Evolutionary conservation across 2,888 invertebrate genomes (phyloP).

Genomic region (Mythimna vitellina): DNA sequence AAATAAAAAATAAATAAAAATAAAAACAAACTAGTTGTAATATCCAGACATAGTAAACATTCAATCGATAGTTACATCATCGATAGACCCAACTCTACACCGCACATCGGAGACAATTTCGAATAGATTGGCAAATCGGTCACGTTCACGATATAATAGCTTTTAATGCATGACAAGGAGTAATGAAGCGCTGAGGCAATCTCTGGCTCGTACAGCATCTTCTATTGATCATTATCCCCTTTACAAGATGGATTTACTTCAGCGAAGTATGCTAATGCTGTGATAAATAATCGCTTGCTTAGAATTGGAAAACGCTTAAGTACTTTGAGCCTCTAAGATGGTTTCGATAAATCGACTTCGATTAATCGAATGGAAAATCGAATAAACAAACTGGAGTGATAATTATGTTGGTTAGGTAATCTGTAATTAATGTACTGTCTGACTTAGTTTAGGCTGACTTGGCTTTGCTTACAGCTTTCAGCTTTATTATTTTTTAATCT

Average conservation of each 20-base stretch:
- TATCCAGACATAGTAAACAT: background rate
- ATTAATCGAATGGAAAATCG: conserved; percentile 59
- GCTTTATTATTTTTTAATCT: conserved; percentile 23
- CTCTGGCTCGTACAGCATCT: conserved; percentile 49
- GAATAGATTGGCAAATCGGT: conserved; percentile 66
- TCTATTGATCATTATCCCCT: conserved; percentile 54
- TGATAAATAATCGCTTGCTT: conserved; percentile 62
- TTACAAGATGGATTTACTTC: conserved; percentile 56
- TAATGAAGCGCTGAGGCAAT: conserved; percentile 70
- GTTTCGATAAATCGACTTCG: conserved; percentile 60
- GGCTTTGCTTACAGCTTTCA: conserved; percentile 2
- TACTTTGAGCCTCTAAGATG: conserved; percentile 59
- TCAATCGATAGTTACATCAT: conserved; percentile 45
- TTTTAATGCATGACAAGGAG: conserved; percentile 74
- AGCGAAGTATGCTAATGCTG: conserved; percentile 62
- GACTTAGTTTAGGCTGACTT: background rate
- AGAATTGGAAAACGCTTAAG: conserved; percentile 62
- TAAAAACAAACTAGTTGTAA: background rate
- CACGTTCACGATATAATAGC: conserved; percentile 74
- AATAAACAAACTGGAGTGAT: conserved; percentile 57
- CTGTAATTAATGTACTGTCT: conserved; percentile 50
- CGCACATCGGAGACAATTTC: conserved; percentile 58
- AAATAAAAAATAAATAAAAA: too few relatives aligned
- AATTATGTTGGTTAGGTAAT: conserved; percentile 50
- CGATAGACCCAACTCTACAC: conserved; percentile 41